phyloP scores from a whole-genome alignment of 2,888 invertebrate genomes.

The Melanchra persicariae region DNA sequence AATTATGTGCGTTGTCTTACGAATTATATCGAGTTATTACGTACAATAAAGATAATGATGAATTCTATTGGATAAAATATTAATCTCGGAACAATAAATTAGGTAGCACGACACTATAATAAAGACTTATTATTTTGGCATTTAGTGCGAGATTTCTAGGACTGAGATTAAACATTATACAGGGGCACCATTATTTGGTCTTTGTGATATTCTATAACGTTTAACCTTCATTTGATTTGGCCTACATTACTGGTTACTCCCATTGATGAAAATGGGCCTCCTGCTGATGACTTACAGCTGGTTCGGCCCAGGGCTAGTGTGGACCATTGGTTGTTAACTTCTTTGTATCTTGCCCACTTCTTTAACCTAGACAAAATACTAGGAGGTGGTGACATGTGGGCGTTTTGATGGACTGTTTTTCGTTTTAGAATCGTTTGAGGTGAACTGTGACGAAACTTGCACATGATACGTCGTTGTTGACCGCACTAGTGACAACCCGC shows the following conservation, averaged over 20 bases:
- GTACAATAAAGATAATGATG: background rate
- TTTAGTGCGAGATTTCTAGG: background rate
- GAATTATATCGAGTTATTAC: background rate
- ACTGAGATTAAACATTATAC: background rate
- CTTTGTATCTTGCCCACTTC: too few species aligned
- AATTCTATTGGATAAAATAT: background rate
- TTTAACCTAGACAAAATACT: too few species aligned
- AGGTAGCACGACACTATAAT: background rate
- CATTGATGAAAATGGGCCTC: background rate
- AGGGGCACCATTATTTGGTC: background rate
- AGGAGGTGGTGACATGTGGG: too few species aligned
- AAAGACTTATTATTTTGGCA: too few species aligned
- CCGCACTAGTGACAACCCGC: conserved; percentile 63
- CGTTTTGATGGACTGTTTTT: too few species aligned
- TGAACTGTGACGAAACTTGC: conserved; percentile 1
- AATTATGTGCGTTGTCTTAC: conserved; percentile 2
- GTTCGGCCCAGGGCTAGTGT: too few species aligned
- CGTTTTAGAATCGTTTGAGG: background rate
- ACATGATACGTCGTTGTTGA: conserved; percentile 42
- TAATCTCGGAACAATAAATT: background rate
- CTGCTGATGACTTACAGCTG: background rate
- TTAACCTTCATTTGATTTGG: background rate
- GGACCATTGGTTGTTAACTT: too few species aligned
- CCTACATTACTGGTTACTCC: background rate
- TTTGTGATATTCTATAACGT: background rate